Conservation (phyloP, 2,888 invertebrate species). For the Hemithea aestivaria region DNA sequence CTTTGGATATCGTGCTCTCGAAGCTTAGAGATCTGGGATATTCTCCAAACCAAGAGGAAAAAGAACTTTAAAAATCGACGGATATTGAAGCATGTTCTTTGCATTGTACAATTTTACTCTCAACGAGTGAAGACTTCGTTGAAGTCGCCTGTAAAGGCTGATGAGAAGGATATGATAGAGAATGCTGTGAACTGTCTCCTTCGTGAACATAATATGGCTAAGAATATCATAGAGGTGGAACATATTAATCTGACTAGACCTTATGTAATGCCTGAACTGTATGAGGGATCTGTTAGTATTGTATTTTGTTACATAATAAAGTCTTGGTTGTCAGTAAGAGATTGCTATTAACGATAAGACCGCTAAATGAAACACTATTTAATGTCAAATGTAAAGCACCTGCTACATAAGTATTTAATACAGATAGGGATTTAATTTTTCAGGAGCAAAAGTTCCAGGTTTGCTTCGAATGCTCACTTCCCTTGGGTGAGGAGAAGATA, state of each 20-base stretch:
- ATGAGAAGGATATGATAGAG: constrained; percentile 49
- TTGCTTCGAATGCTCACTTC: constrained; percentile 63
- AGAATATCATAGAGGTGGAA: constrained; percentile 23
- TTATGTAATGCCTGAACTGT: constrained; percentile 53
- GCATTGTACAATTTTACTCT: constrained; percentile 49
- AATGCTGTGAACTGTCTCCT: constrained; percentile 35
- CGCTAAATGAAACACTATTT: too few species aligned
- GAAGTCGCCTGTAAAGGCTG: constrained; percentile 28
- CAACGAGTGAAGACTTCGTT: constrained; percentile 23
- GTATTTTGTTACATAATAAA: too few species aligned
- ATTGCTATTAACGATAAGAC: too few species aligned
- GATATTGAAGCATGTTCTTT: constrained; percentile 48
- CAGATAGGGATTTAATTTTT: too few species aligned
- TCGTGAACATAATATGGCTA: constrained; percentile 36
- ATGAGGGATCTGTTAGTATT: constrained; percentile 29
- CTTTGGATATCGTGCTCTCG: constrained; percentile 54
- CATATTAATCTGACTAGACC: constrained; percentile 34
- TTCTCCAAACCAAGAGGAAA: constrained; percentile 42
- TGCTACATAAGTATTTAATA: too few species aligned
- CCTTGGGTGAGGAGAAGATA: constrained; percentile 41
- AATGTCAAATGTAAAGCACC: too few species aligned
- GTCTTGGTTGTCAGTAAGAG: too few species aligned
- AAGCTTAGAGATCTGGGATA: constrained; percentile 60
- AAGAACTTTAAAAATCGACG: constrained; percentile 40
- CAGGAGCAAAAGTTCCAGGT: constrained; percentile 56